A percentile compares a stretch with the other conserved stretches of the same genome.
Evolutionary conservation across 1,140 invertebrate genomes (phyloP).

Genomic region (Cecropterus lyciades): DNA sequence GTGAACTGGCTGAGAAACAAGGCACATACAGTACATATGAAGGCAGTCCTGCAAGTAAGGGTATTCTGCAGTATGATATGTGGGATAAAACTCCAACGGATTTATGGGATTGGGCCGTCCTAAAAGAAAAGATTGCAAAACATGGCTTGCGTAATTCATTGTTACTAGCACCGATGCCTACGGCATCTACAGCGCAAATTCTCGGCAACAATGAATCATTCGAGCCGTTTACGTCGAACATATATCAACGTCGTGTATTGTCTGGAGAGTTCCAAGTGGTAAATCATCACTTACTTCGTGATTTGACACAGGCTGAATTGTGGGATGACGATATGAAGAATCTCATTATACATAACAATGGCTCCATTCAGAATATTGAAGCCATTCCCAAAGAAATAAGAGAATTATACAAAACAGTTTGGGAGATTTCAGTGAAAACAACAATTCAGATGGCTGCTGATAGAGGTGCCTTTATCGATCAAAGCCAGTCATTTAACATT

Average conservation of each 20-base stretch:
- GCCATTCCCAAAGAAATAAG: conserved; percentile 96
- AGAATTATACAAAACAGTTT: conserved; percentile 98
- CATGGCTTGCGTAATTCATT: conserved; percentile 98
- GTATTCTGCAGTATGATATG: conserved; percentile 99
- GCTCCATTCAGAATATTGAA: conserved; percentile 97
- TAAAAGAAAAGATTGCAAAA: conserved; percentile 95
- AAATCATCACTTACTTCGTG: conserved; percentile 97
- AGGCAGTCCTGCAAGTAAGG: conserved; percentile 97
- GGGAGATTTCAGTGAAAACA: conserved; percentile 98
- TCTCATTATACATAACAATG: conserved; percentile 94
- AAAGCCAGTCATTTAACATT: conserved; percentile 98
- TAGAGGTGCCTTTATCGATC: conserved; percentile 98
- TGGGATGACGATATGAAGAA: conserved; percentile 99
- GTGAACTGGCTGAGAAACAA: conserved; percentile 94
- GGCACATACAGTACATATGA: conserved; percentile 96
- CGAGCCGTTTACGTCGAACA: conserved; percentile 99
- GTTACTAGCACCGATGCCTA: conserved; percentile 98
- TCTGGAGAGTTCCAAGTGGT: conserved; percentile 97
- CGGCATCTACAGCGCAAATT: conserved; percentile 99
- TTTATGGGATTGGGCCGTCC: conserved; percentile 94
- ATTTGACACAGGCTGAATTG: conserved; percentile 94
- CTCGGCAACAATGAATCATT: conserved; percentile 99
- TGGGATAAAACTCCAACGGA: conserved; percentile 95
- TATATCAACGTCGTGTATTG: conserved; percentile 96
- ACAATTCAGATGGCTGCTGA: conserved; percentile 99